Conservation (phyloP, 2,888 invertebrate species). For the Euzophera pinguis region DNA sequence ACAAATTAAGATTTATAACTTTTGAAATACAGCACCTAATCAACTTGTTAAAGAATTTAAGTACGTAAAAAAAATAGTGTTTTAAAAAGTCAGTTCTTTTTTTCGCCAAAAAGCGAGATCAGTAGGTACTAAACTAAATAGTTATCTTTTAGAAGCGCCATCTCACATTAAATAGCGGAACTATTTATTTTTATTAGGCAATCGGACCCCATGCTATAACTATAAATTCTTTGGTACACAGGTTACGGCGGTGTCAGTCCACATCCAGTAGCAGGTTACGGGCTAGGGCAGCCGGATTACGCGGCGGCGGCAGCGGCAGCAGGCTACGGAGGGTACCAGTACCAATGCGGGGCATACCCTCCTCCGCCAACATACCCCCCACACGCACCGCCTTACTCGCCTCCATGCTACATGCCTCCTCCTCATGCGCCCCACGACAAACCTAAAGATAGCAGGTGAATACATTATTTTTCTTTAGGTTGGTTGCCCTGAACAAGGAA, state of each 20-base stretch:
- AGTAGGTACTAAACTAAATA: too few species aligned
- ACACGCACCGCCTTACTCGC: constrained; percentile 86
- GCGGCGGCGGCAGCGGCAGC: constrained; percentile 86
- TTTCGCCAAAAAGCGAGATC: too few species aligned
- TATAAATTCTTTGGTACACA: constrained; percentile 48
- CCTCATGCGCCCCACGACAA: constrained; percentile 91
- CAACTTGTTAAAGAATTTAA: too few species aligned
- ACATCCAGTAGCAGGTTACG: constrained; percentile 87
- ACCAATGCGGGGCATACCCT: constrained; percentile 82
- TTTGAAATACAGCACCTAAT: too few species aligned
- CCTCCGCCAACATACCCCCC: constrained; percentile 80
- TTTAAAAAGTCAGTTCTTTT: too few species aligned
- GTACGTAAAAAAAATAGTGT: too few species aligned
- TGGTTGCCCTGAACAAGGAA: too few species aligned
- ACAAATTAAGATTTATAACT: too few species aligned
- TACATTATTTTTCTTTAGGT: constrained; percentile 25
- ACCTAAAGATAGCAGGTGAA: constrained; percentile 87
- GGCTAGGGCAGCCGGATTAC: constrained; percentile 90
- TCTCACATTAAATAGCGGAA: too few species aligned
- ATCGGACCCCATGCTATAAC: too few species aligned
- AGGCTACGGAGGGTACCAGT: constrained; percentile 80
- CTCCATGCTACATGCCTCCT: constrained; percentile 93
- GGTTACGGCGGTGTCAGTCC: constrained; percentile 92
- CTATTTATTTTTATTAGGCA: too few species aligned
- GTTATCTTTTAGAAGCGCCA: too few species aligned